These are phyloP conservation scores for Archilochus colubris DNA, from an alignment of 2,113 vertebrate species.

Conservation along the genomic window DNA sequence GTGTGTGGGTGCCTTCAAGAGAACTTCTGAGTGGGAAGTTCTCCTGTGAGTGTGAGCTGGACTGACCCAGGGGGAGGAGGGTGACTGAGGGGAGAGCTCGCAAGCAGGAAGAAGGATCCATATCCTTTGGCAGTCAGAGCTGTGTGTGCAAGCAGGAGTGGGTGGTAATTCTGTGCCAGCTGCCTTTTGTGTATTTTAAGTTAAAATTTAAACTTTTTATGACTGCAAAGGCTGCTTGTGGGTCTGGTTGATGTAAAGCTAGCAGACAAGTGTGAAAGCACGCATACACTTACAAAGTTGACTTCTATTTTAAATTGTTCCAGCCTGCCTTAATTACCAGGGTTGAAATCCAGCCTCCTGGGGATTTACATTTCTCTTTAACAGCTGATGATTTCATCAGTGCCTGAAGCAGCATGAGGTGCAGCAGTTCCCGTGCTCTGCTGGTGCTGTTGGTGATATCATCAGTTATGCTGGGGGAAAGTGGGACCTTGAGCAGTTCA, in stretches of 20 bases:
- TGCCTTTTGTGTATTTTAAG: slow-evolving; percentile 3
- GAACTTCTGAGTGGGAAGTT: no score
- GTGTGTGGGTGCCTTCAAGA: not conserved
- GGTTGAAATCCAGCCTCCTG: not conserved
- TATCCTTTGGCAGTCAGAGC: not conserved
- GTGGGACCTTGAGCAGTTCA: not conserved
- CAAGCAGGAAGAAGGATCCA: not conserved
- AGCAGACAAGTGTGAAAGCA: not conserved
- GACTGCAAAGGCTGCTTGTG: not conserved
- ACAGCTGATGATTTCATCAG: slow-evolving; percentile 52
- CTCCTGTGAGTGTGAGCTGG: fast-evolving
- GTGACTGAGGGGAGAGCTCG: not conserved
- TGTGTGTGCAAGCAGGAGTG: not conserved
- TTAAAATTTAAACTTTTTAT: slow-evolving; percentile 20
- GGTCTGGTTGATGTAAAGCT: not conserved
- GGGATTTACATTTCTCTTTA: slow-evolving; percentile 21
- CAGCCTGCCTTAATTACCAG: slow-evolving; percentile 35
- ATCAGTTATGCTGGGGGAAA: not conserved
- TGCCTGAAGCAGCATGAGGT: not conserved
- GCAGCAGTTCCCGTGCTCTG: fast-evolving
- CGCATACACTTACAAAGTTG: not conserved
- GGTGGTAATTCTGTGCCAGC: not conserved
- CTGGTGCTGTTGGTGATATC: not conserved
- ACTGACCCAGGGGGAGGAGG: not conserved
- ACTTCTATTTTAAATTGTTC: slow-evolving; percentile 5